These are phyloP conservation scores for Amblyjoppa proteus DNA, from an alignment of 2,888 invertebrate genomes.

Conservation along the genomic window DNA sequence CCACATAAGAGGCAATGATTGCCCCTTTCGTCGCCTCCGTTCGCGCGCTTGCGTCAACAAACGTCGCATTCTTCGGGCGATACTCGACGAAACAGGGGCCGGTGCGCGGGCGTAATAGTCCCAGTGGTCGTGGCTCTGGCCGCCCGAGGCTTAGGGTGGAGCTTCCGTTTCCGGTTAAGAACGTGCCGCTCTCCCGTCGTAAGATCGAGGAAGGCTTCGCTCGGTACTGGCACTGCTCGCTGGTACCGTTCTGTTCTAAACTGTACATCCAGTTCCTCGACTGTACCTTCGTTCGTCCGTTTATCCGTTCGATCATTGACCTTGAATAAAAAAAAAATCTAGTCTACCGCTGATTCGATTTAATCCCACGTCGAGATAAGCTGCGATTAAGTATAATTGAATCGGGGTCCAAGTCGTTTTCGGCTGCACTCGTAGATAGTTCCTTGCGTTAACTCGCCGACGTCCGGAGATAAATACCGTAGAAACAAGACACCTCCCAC, in stretches of 20 bases:
- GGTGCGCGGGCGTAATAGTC: slow-evolving; percentile 29
- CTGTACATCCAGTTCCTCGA: not conserved
- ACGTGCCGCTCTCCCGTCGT: slow-evolving; percentile 76
- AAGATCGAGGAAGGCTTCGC: slow-evolving; percentile 26
- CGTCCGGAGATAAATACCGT: slow-evolving; percentile 38
- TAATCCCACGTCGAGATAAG: slow-evolving; percentile 33
- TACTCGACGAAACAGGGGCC: not conserved
- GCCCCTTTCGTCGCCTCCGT: slow-evolving; percentile 63
- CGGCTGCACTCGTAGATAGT: slow-evolving; percentile 34
- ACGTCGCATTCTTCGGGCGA: slow-evolving; percentile 64
- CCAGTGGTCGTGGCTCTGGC: not conserved
- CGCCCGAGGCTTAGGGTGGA: slow-evolving; percentile 79
- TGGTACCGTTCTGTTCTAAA: slow-evolving; percentile 32
- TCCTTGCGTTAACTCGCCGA: slow-evolving; percentile 29
- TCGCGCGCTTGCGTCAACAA: slow-evolving; percentile 56
- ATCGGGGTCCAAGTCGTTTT: slow-evolving; percentile 38
- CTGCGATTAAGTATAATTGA: slow-evolving; percentile 47
- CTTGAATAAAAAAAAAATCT: slow-evolving; percentile 27
- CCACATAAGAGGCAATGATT: not conserved
- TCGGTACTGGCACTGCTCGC: not conserved
- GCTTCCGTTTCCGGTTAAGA: slow-evolving; percentile 83
- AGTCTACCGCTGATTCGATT: slow-evolving; percentile 6
- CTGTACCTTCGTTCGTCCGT: not conserved
- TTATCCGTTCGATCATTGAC: not conserved
- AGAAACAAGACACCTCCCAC: slow-evolving; percentile 28